These are phyloP conservation scores for Steromphala cineraria DNA, from an alignment of 2,888 invertebrate genomes.

Conservation along the genomic window DNA sequence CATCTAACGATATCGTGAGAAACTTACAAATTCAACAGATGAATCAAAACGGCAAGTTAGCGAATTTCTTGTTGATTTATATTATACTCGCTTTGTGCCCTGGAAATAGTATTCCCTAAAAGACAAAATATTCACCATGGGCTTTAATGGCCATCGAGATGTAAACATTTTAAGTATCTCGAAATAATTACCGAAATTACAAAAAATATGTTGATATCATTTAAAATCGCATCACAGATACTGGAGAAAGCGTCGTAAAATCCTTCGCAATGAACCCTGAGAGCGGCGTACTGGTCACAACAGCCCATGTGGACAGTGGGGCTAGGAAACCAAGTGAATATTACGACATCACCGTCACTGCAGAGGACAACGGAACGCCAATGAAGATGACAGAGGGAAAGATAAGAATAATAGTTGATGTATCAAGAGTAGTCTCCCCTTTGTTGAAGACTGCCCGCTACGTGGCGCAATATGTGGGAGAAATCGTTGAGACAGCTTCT, in stretches of 20 bases:
- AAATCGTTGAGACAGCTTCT: background rate
- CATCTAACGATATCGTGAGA: too few species aligned
- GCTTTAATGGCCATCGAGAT: too few species aligned
- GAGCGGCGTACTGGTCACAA: background rate
- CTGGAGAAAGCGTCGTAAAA: background rate
- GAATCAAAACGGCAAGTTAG: too few species aligned
- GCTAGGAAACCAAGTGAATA: background rate
- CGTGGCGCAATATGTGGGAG: background rate
- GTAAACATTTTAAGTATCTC: too few species aligned
- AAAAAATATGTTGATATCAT: too few species aligned
- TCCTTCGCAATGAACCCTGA: background rate
- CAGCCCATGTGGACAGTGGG: background rate
- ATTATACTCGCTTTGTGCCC: too few species aligned
- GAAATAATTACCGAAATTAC: too few species aligned
- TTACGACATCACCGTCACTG: background rate
- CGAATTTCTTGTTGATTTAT: too few species aligned
- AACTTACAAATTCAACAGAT: too few species aligned
- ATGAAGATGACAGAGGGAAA: background rate
- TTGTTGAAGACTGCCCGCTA: background rate
- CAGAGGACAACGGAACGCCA: background rate
- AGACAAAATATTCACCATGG: too few species aligned
- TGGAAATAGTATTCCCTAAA: too few species aligned
- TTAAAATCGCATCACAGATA: background rate
- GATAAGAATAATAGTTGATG: background rate
- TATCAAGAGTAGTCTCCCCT: background rate